phyloP scores from a whole-genome alignment of 2,888 invertebrate genomes.

The Drosophila rubida region DNA sequence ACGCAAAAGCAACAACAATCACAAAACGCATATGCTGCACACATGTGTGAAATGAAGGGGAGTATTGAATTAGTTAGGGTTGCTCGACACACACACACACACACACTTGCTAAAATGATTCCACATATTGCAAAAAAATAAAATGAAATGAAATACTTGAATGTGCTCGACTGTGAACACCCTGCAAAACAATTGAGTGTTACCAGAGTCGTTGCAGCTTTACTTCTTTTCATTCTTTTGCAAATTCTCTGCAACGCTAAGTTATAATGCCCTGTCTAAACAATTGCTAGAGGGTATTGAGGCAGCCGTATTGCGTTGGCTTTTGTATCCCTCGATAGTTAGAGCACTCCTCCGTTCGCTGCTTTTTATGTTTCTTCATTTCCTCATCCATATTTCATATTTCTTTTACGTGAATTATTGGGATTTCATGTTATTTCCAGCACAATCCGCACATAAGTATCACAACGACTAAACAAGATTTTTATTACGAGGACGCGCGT shows the following conservation, averaged over 20 bases:
- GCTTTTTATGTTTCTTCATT: constrained; percentile 7
- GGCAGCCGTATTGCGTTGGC: not conserved
- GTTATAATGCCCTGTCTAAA: not conserved
- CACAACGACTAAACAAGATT: not conserved
- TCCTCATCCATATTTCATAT: constrained; percentile 3
- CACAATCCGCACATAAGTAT: not conserved
- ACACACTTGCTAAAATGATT: constrained; percentile 20
- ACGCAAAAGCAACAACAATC: constrained; percentile 40
- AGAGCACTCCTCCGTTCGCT: not conserved
- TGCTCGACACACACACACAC: constrained; percentile 13
- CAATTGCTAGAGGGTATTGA: not conserved
- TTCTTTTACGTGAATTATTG: constrained; percentile 19
- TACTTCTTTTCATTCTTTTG: not conserved
- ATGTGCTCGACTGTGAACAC: not conserved
- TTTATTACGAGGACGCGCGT: not conserved
- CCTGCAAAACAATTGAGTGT: not conserved
- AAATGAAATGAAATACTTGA: not conserved
- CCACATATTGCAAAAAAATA: constrained; percentile 15
- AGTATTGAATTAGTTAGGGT: constrained; percentile 29
- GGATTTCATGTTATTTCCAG: constrained; percentile 16
- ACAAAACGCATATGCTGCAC: constrained; percentile 61
- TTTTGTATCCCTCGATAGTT: not conserved
- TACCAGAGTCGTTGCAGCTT: not conserved
- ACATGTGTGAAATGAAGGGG: constrained; percentile 55
- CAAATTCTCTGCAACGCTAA: not conserved